These are phyloP conservation scores for Spodoptera frugiperda DNA, from an alignment of 1,140 invertebrate genomes.

Conservation along the genomic window DNA sequence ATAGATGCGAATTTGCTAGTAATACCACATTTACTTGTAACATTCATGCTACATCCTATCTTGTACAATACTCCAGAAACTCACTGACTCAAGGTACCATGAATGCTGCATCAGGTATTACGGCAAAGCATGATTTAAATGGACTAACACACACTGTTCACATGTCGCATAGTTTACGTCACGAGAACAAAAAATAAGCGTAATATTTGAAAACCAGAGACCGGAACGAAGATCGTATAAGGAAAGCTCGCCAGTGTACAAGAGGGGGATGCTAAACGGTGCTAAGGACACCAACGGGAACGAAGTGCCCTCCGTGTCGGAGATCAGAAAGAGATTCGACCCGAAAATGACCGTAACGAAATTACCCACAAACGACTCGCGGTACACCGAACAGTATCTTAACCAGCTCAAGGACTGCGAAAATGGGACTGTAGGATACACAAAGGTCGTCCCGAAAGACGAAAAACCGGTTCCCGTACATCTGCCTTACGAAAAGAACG, in stretches of 20 bases:
- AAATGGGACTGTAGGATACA: slow-evolving; percentile 73
- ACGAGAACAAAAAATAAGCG: slow-evolving; percentile 61
- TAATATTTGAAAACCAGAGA: slow-evolving; percentile 79
- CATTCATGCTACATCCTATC: slow-evolving; percentile 22
- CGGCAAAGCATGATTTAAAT: slow-evolving; percentile 52
- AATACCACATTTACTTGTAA: slow-evolving; percentile 42
- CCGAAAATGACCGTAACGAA: slow-evolving; percentile 84
- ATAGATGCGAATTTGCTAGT: slow-evolving; percentile 51
- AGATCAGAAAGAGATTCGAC: slow-evolving; percentile 86
- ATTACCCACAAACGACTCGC: slow-evolving; percentile 75
- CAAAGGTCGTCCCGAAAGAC: slow-evolving; percentile 72
- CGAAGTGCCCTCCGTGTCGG: slow-evolving; percentile 85
- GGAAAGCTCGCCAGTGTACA: slow-evolving; percentile 74
- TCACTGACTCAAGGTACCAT: slow-evolving; percentile 6
- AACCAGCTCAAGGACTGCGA: slow-evolving; percentile 80
- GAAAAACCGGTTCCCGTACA: slow-evolving; percentile 82
- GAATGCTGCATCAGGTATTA: slow-evolving; percentile 45
- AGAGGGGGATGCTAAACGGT: slow-evolving; percentile 75
- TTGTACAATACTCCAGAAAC: not conserved
- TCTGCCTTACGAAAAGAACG: slow-evolving; percentile 80
- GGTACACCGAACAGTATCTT: slow-evolving; percentile 77
- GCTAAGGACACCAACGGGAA: slow-evolving; percentile 86
- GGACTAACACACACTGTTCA: slow-evolving; percentile 69
- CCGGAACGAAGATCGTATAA: slow-evolving; percentile 79
- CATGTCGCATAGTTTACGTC: slow-evolving; percentile 54